Evolutionary conservation across 2,888 invertebrate species (phyloP).

Genomic region (Xestia sexstrigata): DNA sequence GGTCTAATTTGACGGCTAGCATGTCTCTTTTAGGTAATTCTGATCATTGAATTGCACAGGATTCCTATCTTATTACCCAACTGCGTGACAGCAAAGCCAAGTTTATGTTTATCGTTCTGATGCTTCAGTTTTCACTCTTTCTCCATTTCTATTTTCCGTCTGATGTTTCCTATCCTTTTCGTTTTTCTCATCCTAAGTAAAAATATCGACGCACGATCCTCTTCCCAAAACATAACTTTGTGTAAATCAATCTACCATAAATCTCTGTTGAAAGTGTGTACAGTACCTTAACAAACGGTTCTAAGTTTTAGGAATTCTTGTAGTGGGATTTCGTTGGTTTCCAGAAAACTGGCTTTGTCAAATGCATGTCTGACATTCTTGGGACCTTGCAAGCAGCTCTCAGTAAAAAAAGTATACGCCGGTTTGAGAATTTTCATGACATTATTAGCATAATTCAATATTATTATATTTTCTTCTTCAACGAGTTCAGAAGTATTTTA

Average conservation of each 20-base stretch:
- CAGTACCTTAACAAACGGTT: constrained; percentile 16
- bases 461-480: background rate
- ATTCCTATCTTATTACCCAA: background rate
- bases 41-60: background rate
- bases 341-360: constrained; percentile 27
- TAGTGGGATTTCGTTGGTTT: constrained; percentile 26
- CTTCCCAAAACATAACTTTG: background rate
- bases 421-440: constrained; percentile 1
- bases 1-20: background rate
- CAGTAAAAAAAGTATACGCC: constrained; percentile 3
- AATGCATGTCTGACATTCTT: constrained; percentile 23
- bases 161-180: background rate
- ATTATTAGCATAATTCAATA: background rate
- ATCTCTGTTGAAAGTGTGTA: constrained; percentile 1
- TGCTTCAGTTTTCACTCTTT: background rate
- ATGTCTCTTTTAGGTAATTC: background rate
- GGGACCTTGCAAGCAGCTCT: background rate
- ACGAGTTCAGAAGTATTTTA: background rate
- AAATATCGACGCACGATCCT: background rate
- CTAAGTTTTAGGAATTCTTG: constrained; percentile 12
- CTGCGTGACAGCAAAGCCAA: background rate
- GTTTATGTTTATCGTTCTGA: background rate
- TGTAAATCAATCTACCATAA: too few species aligned
- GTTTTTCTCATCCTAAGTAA: background rate
- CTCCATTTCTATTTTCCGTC: background rate